Conservation (phyloP, 2,113 vertebrate species). For the Hoplias malabaricus region DNA sequence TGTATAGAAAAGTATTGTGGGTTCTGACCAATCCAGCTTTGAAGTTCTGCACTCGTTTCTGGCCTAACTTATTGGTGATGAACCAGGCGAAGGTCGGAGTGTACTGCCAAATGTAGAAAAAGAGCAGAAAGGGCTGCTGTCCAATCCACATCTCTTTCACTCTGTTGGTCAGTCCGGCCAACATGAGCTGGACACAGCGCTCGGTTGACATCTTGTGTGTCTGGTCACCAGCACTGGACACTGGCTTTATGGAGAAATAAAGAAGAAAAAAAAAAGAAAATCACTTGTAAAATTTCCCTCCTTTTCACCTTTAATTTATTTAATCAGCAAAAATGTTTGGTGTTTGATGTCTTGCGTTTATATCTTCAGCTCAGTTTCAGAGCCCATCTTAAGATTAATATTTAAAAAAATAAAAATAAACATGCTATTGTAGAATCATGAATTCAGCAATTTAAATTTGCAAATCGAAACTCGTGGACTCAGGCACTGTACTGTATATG, state of each 20-base stretch:
- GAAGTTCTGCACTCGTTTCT: conserved; percentile 85
- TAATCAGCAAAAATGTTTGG: too few species aligned
- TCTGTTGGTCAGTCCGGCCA: conserved; percentile 81
- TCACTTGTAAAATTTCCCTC: too few species aligned
- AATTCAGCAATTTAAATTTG: too few species aligned
- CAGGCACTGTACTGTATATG: too few species aligned
- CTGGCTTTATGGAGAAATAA: conserved; percentile 49
- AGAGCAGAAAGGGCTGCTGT: conserved; percentile 81
- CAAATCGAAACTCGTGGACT: too few species aligned
- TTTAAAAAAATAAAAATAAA: too few species aligned
- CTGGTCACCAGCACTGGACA: conserved; percentile 69
- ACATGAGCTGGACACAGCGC: conserved; percentile 84
- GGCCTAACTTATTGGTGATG: conserved; percentile 74
- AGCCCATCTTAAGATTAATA: too few species aligned
- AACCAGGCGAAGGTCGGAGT: conserved; percentile 83
- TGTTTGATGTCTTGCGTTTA: too few species aligned
- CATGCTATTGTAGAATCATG: too few species aligned
- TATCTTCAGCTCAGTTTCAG: too few species aligned
- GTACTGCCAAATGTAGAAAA: conserved; percentile 88
- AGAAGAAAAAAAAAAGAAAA: background rate
- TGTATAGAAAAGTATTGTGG: background rate
- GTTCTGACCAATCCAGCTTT: conserved; percentile 84
- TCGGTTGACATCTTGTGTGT: conserved; percentile 84
- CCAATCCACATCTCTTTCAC: conserved; percentile 91
- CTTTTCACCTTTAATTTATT: too few species aligned